A percentile compares a stretch with the other conserved stretches of the same genome.
phyloP scores from a whole-genome alignment of 2,888 invertebrate species.

The Lottia gigantea region DNA sequence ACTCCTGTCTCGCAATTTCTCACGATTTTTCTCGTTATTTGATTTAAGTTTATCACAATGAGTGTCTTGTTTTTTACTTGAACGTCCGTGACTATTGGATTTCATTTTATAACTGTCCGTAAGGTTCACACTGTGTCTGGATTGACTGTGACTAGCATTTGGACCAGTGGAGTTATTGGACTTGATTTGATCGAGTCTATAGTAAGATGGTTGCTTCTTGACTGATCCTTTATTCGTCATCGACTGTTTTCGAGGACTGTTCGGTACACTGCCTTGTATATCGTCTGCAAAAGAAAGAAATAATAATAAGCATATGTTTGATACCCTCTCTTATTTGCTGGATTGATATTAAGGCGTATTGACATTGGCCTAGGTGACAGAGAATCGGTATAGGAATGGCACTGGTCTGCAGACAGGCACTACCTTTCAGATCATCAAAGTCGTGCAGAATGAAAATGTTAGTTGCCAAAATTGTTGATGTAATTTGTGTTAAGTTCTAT shows the following conservation, averaged over 20 bases:
- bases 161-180: background rate
- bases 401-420: no score
- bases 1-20: background rate
- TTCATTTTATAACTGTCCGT: conserved; percentile 5
- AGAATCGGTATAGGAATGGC: no score
- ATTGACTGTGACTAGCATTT: background rate
- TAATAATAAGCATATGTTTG: background rate
- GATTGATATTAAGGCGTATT: no score
- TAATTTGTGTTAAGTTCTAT: no score
- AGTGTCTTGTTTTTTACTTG: background rate
- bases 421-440: no score
- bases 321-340: no score
- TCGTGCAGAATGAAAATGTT: no score
- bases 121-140: background rate
- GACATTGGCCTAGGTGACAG: no score
- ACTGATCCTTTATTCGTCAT: background rate
- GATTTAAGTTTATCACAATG: no score
- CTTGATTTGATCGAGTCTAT: background rate
- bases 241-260: background rate
- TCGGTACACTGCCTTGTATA: background rate
- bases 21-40: background rate
- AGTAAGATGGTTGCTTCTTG: background rate
- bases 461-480: no score
- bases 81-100: background rate
- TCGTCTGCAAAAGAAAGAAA: background rate